Base-by-base conservation (phyloP, 2,113 vertebrate genomes). In the Salvelinus fontinalis region DNA sequence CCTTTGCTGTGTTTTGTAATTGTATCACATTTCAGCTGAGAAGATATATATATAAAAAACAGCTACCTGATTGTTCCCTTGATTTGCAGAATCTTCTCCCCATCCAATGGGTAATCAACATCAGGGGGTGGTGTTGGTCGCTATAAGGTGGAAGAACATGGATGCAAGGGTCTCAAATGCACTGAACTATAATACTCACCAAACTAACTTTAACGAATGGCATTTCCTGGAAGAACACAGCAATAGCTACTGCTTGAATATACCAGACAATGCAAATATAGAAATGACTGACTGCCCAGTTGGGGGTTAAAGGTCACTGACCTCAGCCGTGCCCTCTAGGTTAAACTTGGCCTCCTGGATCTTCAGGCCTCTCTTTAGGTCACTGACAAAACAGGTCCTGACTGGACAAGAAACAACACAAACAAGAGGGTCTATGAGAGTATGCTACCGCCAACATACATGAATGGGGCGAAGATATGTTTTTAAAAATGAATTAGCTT, bases 281-380 rank as follows among this genome's bases (percentile, higher is more conserved):
- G 34, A 51, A 2, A 44, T 11, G 70, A 44, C 51, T 1, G 51
- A 18, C 51, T 18, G 12, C 20, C n/a, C 59, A 62, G 59, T 54
- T 24, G 27, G 27, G 31, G 73, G 68, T n/a, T n/a, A n/a, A 5
- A 31, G 16, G 1, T 68, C 9, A 67, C 91, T 80, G 79, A 98
- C 98, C 94, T 99, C 95, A 54, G 93, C 92, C 64, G 93, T 95
- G 54, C 96, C 96, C 44, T 97, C 95, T 14, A 97, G 85, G 91
- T 97, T 98, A 89, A 99, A 99, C 76, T 96, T 99, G 86, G 98
- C 95, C 82, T 95, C 95, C 77, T 99, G 97, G 82, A 99, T 95
- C 88, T 96, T 95, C n/a, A 97, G 90, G 6, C 98, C 98, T 64
- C 97, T 93, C 9, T 97, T 95, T 76, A 99, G 89, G 80, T 99